phyloP scores from a whole-genome alignment of 2,888 invertebrate genomes.

The Cacoxenus indagator region DNA sequence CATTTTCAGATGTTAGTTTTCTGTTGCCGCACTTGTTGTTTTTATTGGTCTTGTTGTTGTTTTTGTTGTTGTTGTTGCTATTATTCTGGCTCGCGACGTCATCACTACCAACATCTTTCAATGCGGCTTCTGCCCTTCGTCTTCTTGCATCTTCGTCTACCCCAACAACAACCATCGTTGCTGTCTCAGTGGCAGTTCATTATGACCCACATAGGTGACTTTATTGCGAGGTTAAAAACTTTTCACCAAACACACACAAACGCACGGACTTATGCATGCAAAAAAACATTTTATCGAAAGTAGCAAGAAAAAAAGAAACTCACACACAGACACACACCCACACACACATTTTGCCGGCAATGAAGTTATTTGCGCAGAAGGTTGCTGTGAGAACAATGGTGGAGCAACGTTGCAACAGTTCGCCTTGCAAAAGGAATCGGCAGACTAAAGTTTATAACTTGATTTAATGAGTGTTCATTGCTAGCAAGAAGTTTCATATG shows the following conservation, averaged over 20 bases:
- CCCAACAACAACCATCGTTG: background rate
- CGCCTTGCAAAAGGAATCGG: background rate
- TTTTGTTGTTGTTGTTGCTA: slow-evolving; percentile 23
- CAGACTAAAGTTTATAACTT: slow-evolving; percentile 55
- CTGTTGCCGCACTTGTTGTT: background rate
- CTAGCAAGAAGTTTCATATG: slow-evolving; percentile 17
- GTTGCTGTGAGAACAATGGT: background rate
- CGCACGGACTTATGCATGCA: background rate
- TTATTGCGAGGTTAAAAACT: slow-evolving; percentile 63
- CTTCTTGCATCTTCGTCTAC: slow-evolving; percentile 2
- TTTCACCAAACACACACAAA: slow-evolving; percentile 30
- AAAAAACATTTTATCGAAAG: no score
- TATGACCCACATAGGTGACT: slow-evolving; percentile 66
- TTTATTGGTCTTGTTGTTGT: slow-evolving; percentile 25
- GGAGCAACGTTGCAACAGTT: background rate
- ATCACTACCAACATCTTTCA: background rate
- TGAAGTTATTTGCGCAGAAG: background rate
- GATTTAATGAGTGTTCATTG: slow-evolving; percentile 64
- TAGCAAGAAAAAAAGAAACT: no score
- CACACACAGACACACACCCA: slow-evolving; percentile 24
- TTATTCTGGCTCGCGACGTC: slow-evolving; percentile 1
- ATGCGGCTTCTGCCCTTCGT: background rate
- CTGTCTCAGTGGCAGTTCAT: slow-evolving; percentile 37
- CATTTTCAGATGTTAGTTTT: slow-evolving; percentile 33
- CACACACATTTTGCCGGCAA: slow-evolving; percentile 5